Base-by-base conservation (phyloP, 2,797 vertebrate species). In the Xyrichtys novacula region DNA sequence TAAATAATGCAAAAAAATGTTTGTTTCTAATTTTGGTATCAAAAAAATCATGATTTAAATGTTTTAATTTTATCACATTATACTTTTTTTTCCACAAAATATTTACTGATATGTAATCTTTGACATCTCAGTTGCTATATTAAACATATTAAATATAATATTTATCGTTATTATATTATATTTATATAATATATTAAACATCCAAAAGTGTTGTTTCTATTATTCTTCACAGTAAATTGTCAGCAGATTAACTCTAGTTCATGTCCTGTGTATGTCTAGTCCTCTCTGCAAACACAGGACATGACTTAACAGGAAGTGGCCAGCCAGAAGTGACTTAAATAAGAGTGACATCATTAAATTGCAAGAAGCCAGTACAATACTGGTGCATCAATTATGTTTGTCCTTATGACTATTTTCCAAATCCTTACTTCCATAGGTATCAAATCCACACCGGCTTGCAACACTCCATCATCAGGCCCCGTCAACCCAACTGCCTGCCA, bases 401-500 rank as follows among this genome's bases (percentile, higher is more conserved):
- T 42, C 34, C 4, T 1, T 39, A 11, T 78, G 38, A 69, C 26
- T 16, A 2, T 69, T 49, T 71, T 36, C 29, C 47, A 17, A 46
- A 58, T 73, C 11, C 19, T 59, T 42, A 14, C 57, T 15, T 53
- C n/a, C 43, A 36, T 74, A 99, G 98, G 93, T 99, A 99, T 80
- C 97, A 99, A 90, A 99, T 99, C 86, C 98, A 99, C 71, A 99
- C 98, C 0, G 98, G 98, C 11, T 91, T 99, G 42, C 98, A 99
- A 85, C 98, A 99, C 84, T 99, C 98, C 57, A 99, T 99, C 78
- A 99, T 99, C 85, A 95, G 97, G 23, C 96, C 97, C 3, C 94
- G 95, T 36, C 98, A 99, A 84, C 98, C 98, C 70, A 99, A 96
- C 91, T 99, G 98, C 89, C 85, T 99, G 71, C 98, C 98, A 25